Evolutionary conservation across 2,888 invertebrate species (phyloP), one percentile per base, ranked within the genome.

Genomic region (Himalopsyche anomala): DNA sequence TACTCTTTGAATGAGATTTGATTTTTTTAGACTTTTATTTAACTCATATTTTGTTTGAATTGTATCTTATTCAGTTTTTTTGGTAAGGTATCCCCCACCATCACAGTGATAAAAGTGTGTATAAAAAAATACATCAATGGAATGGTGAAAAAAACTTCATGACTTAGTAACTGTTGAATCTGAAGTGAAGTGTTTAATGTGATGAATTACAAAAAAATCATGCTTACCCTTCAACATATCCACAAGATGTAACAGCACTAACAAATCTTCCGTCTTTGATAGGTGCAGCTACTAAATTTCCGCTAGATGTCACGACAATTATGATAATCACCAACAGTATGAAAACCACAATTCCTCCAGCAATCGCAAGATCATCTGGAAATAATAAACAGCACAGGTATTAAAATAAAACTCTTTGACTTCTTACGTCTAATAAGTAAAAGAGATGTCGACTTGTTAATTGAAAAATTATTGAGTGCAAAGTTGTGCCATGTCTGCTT

Each of bases 231-330:
- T 97, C 96, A 40, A 97, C 95, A 87, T 93, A 93, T 83, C 97
- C 97, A 90, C 97, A 97, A 62, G 95, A 94, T 2, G 97, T 96
- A 80, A 95, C 94, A 0, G 97, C 95, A 83, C 95, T 94, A 38
- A 96, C 94, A 90, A 93, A 96, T 88, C 95, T 95, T 17, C 96
- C 97, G 89, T 96, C 95, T 81, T 95, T 95, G 82, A 96, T 90
- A 0, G 96, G 95, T 4, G 95, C 94, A 81, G 94, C 93, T 8
- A 91, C 91, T 0, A 94, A 92, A 5, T 93, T 92, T 8, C 92
- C 91, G 80, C 94, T 94, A 15, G 91, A 90, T 0, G 94, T 94
- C 38, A 95, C 93, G 62, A 96, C 94, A 86, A 94, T 92, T 15
- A 96, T 92, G 87, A 96, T 95, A 15, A 95, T 94, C 81, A 96